A percentile compares a stretch with the other conserved stretches of the same genome.
Conservation (phyloP, 2,888 invertebrate genomes). For the Plebejus argus region DNA sequence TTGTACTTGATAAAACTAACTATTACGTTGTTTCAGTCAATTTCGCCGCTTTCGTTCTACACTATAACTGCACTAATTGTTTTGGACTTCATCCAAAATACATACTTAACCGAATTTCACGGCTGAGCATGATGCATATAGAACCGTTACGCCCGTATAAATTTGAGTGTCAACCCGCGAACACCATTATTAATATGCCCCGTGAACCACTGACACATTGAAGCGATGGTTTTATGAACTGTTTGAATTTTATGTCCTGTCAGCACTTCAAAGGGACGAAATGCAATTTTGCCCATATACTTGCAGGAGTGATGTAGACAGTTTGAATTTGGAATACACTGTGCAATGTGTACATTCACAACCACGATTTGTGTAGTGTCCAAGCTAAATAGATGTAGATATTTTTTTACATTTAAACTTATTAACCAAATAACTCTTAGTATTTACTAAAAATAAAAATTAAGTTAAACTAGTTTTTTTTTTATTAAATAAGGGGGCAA, state of each 20-base stretch:
- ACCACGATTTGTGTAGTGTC: not conserved
- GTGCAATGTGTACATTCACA: not conserved
- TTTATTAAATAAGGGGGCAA: too few species aligned
- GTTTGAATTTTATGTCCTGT: conserved; percentile 26
- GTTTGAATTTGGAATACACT: not conserved
- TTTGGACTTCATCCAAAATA: conserved; percentile 77
- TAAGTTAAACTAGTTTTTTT: too few species aligned
- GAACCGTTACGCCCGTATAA: conserved; percentile 53
- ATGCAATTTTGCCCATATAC: conserved; percentile 3
- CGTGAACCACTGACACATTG: conserved; percentile 20
- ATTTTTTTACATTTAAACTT: too few species aligned
- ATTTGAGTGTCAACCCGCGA: conserved; percentile 40
- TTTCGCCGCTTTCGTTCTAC: conserved; percentile 55
- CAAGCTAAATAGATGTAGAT: not conserved
- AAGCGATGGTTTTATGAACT: conserved; percentile 14
- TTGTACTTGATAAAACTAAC: conserved; percentile 38
- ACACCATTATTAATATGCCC: conserved; percentile 22
- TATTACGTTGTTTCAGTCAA: conserved; percentile 51
- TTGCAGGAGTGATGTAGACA: not conserved
- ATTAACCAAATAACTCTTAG: too few species aligned
- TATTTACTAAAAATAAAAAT: too few species aligned
- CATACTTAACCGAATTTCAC: conserved; percentile 73
- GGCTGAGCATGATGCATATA: conserved; percentile 59
- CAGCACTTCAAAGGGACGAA: conserved; percentile 17
- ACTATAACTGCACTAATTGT: conserved; percentile 69